Conservation (phyloP, 2,797 vertebrate species). For the Gymnothorax reevesii region DNA sequence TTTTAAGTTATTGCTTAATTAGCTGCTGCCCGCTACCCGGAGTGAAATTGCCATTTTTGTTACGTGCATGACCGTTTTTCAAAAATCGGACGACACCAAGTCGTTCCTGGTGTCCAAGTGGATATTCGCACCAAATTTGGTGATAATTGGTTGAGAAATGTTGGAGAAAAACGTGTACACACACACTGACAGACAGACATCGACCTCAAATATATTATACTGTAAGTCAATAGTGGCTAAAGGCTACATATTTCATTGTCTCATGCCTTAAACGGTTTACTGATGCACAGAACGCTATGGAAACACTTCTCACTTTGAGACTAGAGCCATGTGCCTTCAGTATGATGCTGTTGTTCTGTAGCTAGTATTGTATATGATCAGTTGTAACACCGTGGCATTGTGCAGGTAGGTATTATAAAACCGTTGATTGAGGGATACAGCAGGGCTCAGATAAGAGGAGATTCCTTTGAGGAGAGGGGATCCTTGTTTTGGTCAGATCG, state of each 20-base stretch:
- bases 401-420: conserved; percentile 64
- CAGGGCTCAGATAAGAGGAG: conserved; percentile 3
- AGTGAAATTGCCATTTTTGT: too few species aligned
- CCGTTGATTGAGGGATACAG: conserved; percentile 59
- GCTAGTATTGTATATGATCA: not conserved
- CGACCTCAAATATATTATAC: too few species aligned
- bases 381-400: conserved; percentile 61
- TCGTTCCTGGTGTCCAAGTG: too few species aligned
- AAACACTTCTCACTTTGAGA: not conserved
- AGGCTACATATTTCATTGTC: not conserved
- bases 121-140: too few species aligned
- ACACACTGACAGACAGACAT: too few species aligned
- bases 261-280: not conserved
- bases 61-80: too few species aligned
- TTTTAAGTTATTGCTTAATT: not conserved
- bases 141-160: too few species aligned
- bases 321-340: not conserved
- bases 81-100: too few species aligned
- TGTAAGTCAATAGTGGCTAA: not conserved
- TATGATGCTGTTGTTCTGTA: not conserved
- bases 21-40: too few species aligned
- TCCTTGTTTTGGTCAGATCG: conserved; percentile 48
- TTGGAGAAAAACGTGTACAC: too few species aligned
- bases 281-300: not conserved
- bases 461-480: conserved; percentile 43